Evolutionary conservation across 2,797 vertebrate species (phyloP), one percentile per base, ranked within the genome.

Genomic region (Sebastes taczanowskii): DNA sequence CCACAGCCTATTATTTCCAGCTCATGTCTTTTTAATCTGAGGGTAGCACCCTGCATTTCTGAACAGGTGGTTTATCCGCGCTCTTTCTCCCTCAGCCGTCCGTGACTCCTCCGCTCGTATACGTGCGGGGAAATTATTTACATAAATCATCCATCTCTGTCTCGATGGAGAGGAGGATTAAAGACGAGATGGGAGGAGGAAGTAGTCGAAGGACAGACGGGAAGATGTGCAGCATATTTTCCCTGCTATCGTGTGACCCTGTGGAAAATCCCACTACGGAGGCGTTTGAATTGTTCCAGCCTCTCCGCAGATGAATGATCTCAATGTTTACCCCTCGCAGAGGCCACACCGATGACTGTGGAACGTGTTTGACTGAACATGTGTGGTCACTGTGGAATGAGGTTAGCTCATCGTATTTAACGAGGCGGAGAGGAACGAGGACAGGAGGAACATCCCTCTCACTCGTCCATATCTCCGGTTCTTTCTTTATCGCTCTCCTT

Each of bases 11-110:
- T 93, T 91, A 94, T 90, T 91, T 90, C 78, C 84, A 90, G 88
- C 89, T 92, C 88, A 68, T 88, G 84, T 89, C 84, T 90, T 89
- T 91, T 88, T 93, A 93, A 94, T 93, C 86, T 77, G 83, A 90
- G 87, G 80, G 86, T 82, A 84, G 82, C 77, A 75, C 76, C 82
- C 84, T 67, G 71, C 77, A 66, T 88, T 80, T 81, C 84, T 86
- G 49, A 83, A 76, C 86, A 88, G 82, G 86, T 82, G 88, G 35
- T 79, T 86, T 30, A 73, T 76, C 63, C 5, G 22, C 61, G n/a
- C 67, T 67, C 65, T 52, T 35, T 52, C 42, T 46, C 38, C 35
- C 70, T 25, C 25, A 52, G 71, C 34, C 11, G 11, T 22, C 69
- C 35, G n/a, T 58, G 16, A 66, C 34, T 42, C 62, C 68, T 79